phyloP scores from a whole-genome alignment of 2,797 vertebrate species.

The Delichon dasypus region DNA sequence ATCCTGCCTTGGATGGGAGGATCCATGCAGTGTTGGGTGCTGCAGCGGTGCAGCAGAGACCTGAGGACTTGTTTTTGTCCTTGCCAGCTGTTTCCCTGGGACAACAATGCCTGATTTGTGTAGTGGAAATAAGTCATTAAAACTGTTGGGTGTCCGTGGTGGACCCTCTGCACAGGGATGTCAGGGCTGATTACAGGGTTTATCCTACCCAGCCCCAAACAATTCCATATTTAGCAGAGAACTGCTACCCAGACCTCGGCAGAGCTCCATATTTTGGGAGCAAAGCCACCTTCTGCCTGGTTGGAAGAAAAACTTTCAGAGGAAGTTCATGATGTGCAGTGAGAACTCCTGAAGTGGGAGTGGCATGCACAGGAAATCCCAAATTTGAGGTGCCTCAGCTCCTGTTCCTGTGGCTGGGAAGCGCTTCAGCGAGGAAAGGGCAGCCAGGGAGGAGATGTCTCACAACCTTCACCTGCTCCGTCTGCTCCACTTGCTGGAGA shows the following conservation, averaged over 20 bases:
- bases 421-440: not conserved
- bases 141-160: not conserved
- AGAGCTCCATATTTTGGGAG: not conserved
- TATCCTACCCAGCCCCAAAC: not conserved
- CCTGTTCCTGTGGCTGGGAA: not conserved
- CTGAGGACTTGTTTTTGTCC: not conserved
- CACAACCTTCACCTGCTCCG: slow-evolving; percentile 69
- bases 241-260: not conserved
- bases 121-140: not conserved
- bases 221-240: not conserved
- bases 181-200: not conserved
- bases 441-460: slow-evolving; percentile 29
- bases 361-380: not conserved
- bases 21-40: slow-evolving; percentile 52
- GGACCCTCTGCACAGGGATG: not conserved
- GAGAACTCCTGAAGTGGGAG: not conserved
- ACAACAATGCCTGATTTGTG: not conserved
- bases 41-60: not conserved
- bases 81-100: not conserved
- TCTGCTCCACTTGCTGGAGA: slow-evolving; percentile 71
- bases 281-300: not conserved
- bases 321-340: slow-evolving; percentile 10
- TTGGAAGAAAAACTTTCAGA: not conserved
- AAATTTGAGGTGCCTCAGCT: not conserved
- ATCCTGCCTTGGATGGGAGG: slow-evolving; percentile 21